Conservation (phyloP, 2,797 vertebrate species). For the Cynodonichthys magdalenae region DNA sequence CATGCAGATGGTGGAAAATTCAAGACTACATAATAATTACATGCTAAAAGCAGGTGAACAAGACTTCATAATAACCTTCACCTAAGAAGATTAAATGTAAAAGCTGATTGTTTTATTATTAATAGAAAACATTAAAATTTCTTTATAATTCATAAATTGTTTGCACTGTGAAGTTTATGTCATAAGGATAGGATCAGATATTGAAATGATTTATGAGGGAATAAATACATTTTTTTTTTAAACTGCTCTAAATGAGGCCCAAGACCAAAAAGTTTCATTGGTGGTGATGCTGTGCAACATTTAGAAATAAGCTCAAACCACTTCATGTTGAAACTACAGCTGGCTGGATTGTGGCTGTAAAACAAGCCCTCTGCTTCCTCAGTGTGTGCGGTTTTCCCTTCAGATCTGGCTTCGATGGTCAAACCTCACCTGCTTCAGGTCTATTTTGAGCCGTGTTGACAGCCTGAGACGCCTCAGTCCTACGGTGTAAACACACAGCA, state of each 20-base stretch:
- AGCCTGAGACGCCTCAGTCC: slow-evolving; percentile 6
- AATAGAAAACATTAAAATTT: neutral
- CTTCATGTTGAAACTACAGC: neutral
- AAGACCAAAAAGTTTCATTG: too few relatives aligned
- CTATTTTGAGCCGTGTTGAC: slow-evolving; percentile 16
- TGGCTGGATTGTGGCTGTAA: neutral
- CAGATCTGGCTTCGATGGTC: neutral
- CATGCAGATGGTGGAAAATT: neutral
- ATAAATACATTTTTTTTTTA: neutral
- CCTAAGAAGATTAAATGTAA: too few relatives aligned
- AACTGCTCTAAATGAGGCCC: neutral
- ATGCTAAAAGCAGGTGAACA: slow-evolving; percentile 2
- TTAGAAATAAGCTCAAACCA: neutral
- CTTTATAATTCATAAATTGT: neutral
- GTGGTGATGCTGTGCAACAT: neutral
- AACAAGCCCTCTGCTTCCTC: slow-evolving; percentile 3
- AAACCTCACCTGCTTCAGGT: slow-evolving; percentile 22
- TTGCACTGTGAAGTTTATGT: neutral
- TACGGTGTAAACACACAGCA: slow-evolving; percentile 48
- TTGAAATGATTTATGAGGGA: neutral
- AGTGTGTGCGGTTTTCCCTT: slow-evolving; percentile 1
- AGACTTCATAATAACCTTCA: neutral
- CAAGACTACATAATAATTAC: neutral
- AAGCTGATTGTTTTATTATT: neutral
- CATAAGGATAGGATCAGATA: neutral